These are phyloP conservation scores for Sepioteuthis lessoniana DNA, from an alignment of 2,888 invertebrate genomes.

Conservation along the genomic window DNA sequence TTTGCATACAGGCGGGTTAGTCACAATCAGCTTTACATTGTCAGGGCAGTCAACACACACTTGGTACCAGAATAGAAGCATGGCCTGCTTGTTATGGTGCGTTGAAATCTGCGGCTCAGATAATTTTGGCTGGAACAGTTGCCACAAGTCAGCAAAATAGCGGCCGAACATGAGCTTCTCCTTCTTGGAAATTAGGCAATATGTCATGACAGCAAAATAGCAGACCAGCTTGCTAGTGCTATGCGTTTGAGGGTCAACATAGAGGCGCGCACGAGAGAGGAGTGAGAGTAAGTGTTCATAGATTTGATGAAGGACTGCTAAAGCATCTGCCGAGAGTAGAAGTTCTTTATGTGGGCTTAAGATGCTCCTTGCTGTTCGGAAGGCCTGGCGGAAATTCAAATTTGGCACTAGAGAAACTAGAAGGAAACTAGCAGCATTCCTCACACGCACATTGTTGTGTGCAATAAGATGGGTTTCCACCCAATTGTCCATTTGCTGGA, in stretches of 20 bases:
- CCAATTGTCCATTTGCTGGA: constrained; percentile 94
- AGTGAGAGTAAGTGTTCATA: constrained; percentile 77
- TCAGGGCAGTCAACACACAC: constrained; percentile 93
- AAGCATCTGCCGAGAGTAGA: constrained; percentile 77
- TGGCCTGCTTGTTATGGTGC: constrained; percentile 94
- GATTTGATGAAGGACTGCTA: constrained; percentile 78
- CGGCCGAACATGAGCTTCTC: constrained; percentile 97
- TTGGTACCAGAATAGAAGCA: constrained; percentile 94
- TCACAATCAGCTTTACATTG: constrained; percentile 89
- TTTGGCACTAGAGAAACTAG: constrained; percentile 93
- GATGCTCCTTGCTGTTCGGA: constrained; percentile 80
- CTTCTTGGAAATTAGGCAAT: constrained; percentile 90
- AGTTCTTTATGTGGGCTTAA: constrained; percentile 77
- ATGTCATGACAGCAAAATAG: constrained; percentile 92
- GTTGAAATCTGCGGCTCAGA: constrained; percentile 95
- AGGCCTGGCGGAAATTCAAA: constrained; percentile 90
- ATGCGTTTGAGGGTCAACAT: constrained; percentile 80
- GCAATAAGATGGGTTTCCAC: constrained; percentile 90
- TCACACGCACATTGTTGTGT: constrained; percentile 88
- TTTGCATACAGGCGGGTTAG: constrained; percentile 90
- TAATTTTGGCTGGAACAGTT: constrained; percentile 92
- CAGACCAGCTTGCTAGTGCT: constrained; percentile 93
- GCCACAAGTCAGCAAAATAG: constrained; percentile 92
- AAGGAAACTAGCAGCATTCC: constrained; percentile 91
- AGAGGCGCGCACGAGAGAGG: constrained; percentile 87